Conservation (phyloP, 2,888 invertebrate species). For the Apodemia mormo region DNA sequence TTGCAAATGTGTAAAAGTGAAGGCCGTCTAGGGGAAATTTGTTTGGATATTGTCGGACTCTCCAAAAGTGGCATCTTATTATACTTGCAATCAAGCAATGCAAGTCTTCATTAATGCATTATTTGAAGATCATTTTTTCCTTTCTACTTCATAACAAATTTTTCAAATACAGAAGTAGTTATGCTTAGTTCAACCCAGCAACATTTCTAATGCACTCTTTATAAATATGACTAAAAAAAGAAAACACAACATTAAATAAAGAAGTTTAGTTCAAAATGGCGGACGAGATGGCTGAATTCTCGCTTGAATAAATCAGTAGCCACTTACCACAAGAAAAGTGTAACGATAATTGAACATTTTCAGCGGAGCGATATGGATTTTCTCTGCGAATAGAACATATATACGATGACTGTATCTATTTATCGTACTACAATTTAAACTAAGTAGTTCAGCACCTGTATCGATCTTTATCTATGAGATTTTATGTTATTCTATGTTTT, state of each 20-base stretch:
- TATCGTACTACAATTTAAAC: slow-evolving; percentile 5
- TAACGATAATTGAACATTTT: slow-evolving; percentile 57
- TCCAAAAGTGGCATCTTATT: too few species aligned
- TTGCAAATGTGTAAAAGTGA: too few species aligned
- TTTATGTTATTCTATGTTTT: too few species aligned
- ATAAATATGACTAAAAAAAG: background rate
- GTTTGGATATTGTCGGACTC: too few species aligned
- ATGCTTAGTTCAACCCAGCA: too few species aligned
- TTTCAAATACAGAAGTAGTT: too few species aligned
- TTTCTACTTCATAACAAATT: too few species aligned
- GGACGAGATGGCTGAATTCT: slow-evolving; percentile 29
- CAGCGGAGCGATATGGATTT: slow-evolving; percentile 44
- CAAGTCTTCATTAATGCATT: too few species aligned
- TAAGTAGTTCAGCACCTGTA: background rate
- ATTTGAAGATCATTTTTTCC: too few species aligned
- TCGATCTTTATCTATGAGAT: too few species aligned
- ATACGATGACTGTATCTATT: slow-evolving; percentile 24
- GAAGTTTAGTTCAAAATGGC: slow-evolving; percentile 41
- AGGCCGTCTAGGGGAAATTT: too few species aligned
- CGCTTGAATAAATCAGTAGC: slow-evolving; percentile 47
- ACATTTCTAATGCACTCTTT: background rate
- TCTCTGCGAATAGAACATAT: slow-evolving; percentile 44
- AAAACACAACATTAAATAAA: background rate
- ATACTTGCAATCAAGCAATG: too few species aligned
- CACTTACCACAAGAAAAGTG: slow-evolving; percentile 48